phyloP scores from a whole-genome alignment of 1,140 invertebrate species.

The Armadillidium nasatum region DNA sequence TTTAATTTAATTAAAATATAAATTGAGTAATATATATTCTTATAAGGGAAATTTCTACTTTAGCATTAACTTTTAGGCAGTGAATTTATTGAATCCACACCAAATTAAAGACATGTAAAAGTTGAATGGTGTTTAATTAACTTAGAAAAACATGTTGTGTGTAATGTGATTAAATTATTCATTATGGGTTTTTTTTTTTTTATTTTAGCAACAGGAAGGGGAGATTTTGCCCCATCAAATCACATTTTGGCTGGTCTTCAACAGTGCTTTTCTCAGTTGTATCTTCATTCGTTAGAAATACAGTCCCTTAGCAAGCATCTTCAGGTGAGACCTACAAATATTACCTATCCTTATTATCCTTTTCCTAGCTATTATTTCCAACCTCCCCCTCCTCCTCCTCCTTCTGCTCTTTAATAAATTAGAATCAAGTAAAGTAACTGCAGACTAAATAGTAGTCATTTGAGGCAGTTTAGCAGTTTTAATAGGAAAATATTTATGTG shows the following conservation, averaged over 20 bases:
- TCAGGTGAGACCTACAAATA: slow-evolving; percentile 39
- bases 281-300: slow-evolving; percentile 42
- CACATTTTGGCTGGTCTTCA: slow-evolving; percentile 35
- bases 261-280: slow-evolving; percentile 43
- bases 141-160: no score
- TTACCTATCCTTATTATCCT: slow-evolving; percentile 1
- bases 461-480: no score
- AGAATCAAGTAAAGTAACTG: no score
- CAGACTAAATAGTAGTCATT: no score
- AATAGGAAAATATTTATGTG: no score
- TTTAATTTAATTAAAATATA: no score
- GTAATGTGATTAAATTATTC: not conserved
- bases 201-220: not conserved
- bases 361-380: not conserved
- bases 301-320: slow-evolving; percentile 44
- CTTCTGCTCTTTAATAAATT: not conserved
- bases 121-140: no score
- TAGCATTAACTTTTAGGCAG: no score
- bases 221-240: slow-evolving; percentile 17
- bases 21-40: no score
- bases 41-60: no score
- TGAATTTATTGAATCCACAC: no score
- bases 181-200: not conserved
- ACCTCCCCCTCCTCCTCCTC: slow-evolving; percentile 8
- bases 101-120: no score